phyloP scores from a whole-genome alignment of 2,113 vertebrate species.

The Oxyruncus cristatus region DNA sequence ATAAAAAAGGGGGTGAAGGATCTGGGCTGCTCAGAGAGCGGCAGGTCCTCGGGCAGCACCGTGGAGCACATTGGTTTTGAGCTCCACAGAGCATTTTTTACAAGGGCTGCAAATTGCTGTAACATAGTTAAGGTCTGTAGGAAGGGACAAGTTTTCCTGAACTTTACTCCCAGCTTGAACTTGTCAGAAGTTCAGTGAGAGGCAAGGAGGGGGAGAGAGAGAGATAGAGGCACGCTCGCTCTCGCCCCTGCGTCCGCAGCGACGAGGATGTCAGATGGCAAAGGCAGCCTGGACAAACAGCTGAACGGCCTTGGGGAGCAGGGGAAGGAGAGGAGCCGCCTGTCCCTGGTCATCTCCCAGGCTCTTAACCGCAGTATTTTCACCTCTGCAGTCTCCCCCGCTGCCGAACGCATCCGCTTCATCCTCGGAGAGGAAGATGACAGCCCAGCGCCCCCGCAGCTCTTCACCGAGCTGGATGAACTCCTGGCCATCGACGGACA shows the following conservation, averaged over 20 bases:
- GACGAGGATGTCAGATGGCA: conserved; percentile 73
- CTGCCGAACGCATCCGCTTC: conserved; percentile 94
- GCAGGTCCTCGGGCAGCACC: conserved; percentile 46
- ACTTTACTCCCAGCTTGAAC: conserved; percentile 68
- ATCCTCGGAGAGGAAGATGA: conserved; percentile 97
- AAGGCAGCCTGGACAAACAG: conserved; percentile 63
- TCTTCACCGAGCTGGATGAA: conserved; percentile 97
- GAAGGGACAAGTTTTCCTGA: conserved; percentile 48
- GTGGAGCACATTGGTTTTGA: conserved; percentile 7
- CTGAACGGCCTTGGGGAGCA: conserved; percentile 70
- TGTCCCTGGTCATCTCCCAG: conserved; percentile 65
- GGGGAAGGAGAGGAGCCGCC: conserved; percentile 54
- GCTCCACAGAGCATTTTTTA: conserved; percentile 16
- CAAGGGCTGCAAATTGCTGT: conserved; percentile 48
- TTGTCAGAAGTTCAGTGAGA: conserved; percentile 13
- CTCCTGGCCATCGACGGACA: conserved; percentile 92
- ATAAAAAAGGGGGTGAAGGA: conserved; percentile 65
- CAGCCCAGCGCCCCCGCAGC: conserved; percentile 89
- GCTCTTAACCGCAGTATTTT: conserved; percentile 89
- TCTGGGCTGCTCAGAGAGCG: conserved; percentile 58
- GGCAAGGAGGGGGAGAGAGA: conserved; percentile 31
- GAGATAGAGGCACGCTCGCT: neutral
- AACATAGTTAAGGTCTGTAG: conserved; percentile 44
- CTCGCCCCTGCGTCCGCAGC: neutral
- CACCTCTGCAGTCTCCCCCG: conserved; percentile 92